Conservation (phyloP, 2,797 vertebrate species). For the Anguilla marmorata region DNA sequence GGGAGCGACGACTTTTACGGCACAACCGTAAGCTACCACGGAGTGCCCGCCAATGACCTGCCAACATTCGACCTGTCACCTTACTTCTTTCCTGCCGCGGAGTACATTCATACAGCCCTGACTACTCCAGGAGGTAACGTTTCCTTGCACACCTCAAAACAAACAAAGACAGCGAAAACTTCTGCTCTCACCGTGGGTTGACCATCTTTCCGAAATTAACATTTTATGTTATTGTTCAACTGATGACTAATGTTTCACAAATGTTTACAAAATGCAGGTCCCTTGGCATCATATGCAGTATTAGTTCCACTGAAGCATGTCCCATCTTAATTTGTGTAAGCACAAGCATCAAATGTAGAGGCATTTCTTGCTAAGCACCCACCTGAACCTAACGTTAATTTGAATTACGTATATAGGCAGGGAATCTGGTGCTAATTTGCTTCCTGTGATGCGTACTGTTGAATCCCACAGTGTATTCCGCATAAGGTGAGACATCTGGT, state of each 20-base stretch:
- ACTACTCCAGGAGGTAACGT: conserved; percentile 67
- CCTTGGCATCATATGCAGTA: not conserved
- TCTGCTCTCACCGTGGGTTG: not conserved
- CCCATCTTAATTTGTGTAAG: not conserved
- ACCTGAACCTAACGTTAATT: not conserved
- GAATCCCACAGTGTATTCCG: not conserved
- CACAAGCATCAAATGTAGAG: not conserved
- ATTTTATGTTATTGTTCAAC: not conserved
- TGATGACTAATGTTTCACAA: not conserved
- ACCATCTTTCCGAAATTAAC: not conserved
- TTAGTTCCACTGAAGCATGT: not conserved
- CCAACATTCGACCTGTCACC: conserved; percentile 68
- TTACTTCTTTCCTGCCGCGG: conserved; percentile 68
- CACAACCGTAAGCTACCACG: conserved; percentile 67
- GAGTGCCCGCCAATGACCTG: conserved; percentile 71
- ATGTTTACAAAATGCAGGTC: not conserved
- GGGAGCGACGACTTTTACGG: conserved; percentile 74
- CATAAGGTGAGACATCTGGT: not conserved
- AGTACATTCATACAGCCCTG: conserved; percentile 71
- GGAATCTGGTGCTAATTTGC: not conserved
- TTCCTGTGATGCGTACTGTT: not conserved
- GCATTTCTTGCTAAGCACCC: not conserved
- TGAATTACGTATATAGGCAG: not conserved
- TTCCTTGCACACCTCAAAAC: not conserved
- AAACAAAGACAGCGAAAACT: not conserved